Base-by-base conservation (phyloP, 2,888 invertebrate species). In the Drosophila paranaensis region DNA sequence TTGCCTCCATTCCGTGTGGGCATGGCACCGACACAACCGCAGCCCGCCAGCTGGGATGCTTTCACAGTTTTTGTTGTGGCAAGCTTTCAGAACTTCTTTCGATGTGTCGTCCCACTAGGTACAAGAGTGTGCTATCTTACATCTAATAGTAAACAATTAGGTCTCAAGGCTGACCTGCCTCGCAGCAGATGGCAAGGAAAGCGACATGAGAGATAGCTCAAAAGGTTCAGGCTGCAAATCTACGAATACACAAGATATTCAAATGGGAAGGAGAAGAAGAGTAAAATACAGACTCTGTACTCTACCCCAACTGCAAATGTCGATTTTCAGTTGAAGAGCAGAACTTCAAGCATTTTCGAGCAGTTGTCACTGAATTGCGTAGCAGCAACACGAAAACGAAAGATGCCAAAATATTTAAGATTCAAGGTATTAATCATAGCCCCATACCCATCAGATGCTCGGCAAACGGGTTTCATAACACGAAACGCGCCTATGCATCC, bases 211-310 rank as follows among this genome's bases (percentile, higher is more conserved):
- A 63, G 55, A 55, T 42, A 63, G 6, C 48, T 14, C 35, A 35
- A 71, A 51, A 56, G 54, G 46, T 75, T 62, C 6, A 14, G 25
- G n/a, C 60, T 11, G 60, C n/a, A 16, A 30, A 27, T 35, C 39
- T 39, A 39, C 37, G 25, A 13, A 39, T 20, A 10, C 39, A 14
- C 14, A 20, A 60, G 11, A 39, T 35, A 54, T 33, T 39, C 30
- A n/a, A 55, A 40, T 60, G 6, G 1, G 30, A 10, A 11, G n/a
- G n/a, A n/a, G n/a, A n/a, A n/a, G n/a, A n/a, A n/a, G 20, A 10
- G 10, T 2, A 42, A 3, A 10, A 2, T 5, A 37, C 6, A 14
- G 37, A 16, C 4, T 10, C 16, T 16, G 10, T 42, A 42, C 16
- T 10, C 10, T 42, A n/a, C n/a, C 1, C 27, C 27, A 14, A 46